Base-by-base conservation (phyloP, 2,888 invertebrate genomes). In the Himalopsyche kuldschensis region DNA sequence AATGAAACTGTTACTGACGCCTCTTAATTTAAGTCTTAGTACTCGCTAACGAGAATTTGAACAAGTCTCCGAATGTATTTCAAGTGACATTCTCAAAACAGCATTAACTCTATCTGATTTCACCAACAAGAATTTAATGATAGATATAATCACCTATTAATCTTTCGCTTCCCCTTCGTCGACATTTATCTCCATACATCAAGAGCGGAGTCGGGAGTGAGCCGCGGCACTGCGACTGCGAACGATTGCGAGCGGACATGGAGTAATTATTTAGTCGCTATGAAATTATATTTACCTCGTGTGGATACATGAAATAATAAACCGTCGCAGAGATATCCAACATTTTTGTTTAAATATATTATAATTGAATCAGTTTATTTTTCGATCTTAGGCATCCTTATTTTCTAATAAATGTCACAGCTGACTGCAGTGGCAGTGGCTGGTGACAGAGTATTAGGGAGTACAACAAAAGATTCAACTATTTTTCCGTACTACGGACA, bases 151-250 rank as follows among this genome's bases (percentile, higher is more conserved):
- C 88, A 87, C 88, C 88, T 88, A 88, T 88, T 89, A 78, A 82
- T 82, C 82, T 82, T 82, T 82, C 82, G 89, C 88, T 89, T 88
- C 88, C 88, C 88, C 89, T 89, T 89, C 89, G 89, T 89, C 87
- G 86, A 87, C 88, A 89, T 89, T 88, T 48, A 82, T 82, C 82
- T 82, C 87, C 88, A 87, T 87, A 87, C 87, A 88, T 88, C 88
- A 89, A 55, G 24, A 55, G 35, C 3, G 10, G 35, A 41, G 55
- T 55, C 24, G 55, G n/a, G 55, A 55, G 20, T 55, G 55, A 55
- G 24, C 55, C 0, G 55, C 20, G 20, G 8, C 55, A 20, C 15
- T 10, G 20, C 20, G 24, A 6, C 55, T 55, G 41, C 41, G 6
- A 24, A 55, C 55, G 55, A 55, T 20, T 55, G 24, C 55, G 10